These are phyloP conservation scores for Ruditapes philippinarum DNA, from an alignment of 1,140 invertebrate species.

Conservation along the genomic window DNA sequence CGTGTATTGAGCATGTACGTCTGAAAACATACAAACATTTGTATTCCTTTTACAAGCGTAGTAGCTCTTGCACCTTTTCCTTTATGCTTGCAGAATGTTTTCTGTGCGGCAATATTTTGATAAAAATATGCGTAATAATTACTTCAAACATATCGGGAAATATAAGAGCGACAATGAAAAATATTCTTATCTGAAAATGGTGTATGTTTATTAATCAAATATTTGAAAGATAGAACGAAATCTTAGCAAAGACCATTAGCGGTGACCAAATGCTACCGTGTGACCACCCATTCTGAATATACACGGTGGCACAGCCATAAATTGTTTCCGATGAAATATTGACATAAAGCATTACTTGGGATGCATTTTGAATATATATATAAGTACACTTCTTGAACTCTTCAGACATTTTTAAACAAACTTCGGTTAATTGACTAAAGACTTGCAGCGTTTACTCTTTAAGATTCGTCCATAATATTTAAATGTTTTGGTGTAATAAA, in stretches of 20 bases:
- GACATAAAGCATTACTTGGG: neutral
- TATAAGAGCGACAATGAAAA: too few relatives aligned
- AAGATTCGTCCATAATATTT: neutral
- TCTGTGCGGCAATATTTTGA: neutral
- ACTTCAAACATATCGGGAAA: neutral
- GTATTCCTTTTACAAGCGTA: neutral
- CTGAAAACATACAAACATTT: slow-evolving; percentile 17
- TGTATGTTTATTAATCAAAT: too few relatives aligned
- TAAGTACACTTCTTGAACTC: neutral
- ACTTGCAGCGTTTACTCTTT: neutral
- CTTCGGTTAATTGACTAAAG: neutral
- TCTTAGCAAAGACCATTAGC: too few relatives aligned
- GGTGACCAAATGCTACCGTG: too few relatives aligned
- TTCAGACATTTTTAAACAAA: neutral
- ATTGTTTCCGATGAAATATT: too few relatives aligned
- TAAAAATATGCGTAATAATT: neutral
- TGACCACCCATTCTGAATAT: too few relatives aligned
- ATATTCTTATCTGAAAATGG: too few relatives aligned
- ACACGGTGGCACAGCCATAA: too few relatives aligned
- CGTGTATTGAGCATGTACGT: slow-evolving; percentile 77
- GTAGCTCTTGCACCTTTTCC: too few relatives aligned
- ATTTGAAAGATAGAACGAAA: too few relatives aligned
- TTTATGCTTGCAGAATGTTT: neutral
- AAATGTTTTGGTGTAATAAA: neutral
- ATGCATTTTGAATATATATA: neutral